Evolutionary conservation across 2,113 vertebrate species (phyloP), one percentile per base, ranked within the genome.

Genomic region (Coregonus clupeaformis): DNA sequence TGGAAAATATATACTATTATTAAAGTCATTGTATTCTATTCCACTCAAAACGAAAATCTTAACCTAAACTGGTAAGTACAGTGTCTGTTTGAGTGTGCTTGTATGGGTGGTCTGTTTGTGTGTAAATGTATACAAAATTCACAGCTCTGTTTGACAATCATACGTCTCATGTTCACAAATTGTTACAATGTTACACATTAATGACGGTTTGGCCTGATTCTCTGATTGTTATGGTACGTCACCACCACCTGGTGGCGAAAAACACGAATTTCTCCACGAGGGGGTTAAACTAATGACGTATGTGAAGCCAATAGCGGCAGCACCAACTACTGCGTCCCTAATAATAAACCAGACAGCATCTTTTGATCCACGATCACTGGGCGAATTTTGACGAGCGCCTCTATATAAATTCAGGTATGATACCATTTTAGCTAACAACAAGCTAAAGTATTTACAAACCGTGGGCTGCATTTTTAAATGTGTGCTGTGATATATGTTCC

Each of bases 161-260:
- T 42, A 27, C 27, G 9, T 42, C 36, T 42, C 36, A 11, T 42
- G 36, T 42, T 42, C 36, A 42, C 9, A 42, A 42, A 11, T 42
- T 42, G 36, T 42, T 42, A 12, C 2, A 42, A 42, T 42, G 9
- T 11, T 42, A 42, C 36, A 42, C 36, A 11, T 42, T 42, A 1
- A 27, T 27, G 36, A 36, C 9, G 7, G 7, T 36, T 9, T 9
- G 36, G 36, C 1, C 36, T 36, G 36, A 42, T 42, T 12, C 7
- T 36, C 0, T 42, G 9, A 29, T 52, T 16, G 22, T 52, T 27
- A 13, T 25, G 42, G 64, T 66, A 6, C 66, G 13, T 13, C 47
- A 70, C 5, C 4, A n/a, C 77, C 82, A 76, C 25, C 87, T 80
- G 30, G 74, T 66, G 85, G 77, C 9, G 4, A 30, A 36, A 16